phyloP scores from a whole-genome alignment of 1,140 invertebrate species.

The Apis mellifera region DNA sequence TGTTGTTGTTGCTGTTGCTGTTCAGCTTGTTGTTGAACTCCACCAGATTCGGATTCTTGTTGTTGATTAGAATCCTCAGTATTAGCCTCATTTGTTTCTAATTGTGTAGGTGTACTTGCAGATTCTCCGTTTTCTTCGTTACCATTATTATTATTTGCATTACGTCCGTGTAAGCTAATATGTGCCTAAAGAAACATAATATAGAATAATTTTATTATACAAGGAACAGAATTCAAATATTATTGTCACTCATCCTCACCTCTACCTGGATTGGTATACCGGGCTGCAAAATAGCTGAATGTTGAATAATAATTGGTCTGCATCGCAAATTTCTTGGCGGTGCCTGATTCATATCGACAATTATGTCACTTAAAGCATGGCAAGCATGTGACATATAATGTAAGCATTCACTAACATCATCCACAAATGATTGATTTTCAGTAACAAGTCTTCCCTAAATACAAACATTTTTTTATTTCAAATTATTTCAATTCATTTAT shows the following conservation, averaged over 20 bases:
- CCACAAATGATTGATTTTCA: constrained; percentile 85
- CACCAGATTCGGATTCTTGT: constrained; percentile 54
- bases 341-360: constrained; percentile 86
- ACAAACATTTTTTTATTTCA: neutral
- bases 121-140: constrained; percentile 69
- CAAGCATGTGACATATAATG: constrained; percentile 93
- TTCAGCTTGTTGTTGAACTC: constrained; percentile 63
- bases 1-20: constrained; percentile 31
- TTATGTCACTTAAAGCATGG: constrained; percentile 93
- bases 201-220: neutral
- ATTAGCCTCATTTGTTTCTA: constrained; percentile 56
- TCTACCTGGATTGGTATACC: constrained; percentile 86
- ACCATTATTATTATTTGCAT: constrained; percentile 70
- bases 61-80: constrained; percentile 55
- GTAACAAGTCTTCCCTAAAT: constrained; percentile 78
- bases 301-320: constrained; percentile 88
- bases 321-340: constrained; percentile 88
- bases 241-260: constrained; percentile 66
- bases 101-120: constrained; percentile 63
- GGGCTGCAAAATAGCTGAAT: constrained; percentile 84
- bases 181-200: constrained; percentile 77
- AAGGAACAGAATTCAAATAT: neutral
- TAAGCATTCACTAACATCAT: constrained; percentile 88
- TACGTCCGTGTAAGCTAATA: constrained; percentile 80
- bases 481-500: too few relatives aligned